Base-by-base conservation (phyloP, 2,797 vertebrate genomes). In the Apogon talboti region DNA sequence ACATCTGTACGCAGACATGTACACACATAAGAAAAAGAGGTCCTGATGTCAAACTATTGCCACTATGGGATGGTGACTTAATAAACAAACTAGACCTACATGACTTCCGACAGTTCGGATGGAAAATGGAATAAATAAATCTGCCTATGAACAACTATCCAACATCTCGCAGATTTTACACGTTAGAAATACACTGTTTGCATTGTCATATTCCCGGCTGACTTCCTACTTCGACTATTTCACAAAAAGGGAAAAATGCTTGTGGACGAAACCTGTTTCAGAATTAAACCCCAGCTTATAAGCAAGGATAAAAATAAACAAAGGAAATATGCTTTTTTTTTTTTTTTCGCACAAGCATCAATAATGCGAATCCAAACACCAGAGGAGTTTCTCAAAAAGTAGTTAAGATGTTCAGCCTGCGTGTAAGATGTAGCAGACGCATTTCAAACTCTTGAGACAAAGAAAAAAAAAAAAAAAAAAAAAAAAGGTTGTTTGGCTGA, bases 51-150 rank as follows among this genome's bases (percentile, higher is more conserved):
- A 81, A 75, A 60, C 79, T 86, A 54, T 21, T 66, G 51, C 73
- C 82, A 81, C 78, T 54, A 82, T 62, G 62, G 67, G 68, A 81
- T 8, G 24, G 38, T 48, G 62, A 60, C 42, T 67, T 37, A 15
- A 55, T 49, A 47, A 72, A 67, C 18, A 44, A 70, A 75, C 56
- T 73, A 66, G 15, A 47, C 35, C 43, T 64, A 81, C 47, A 76
- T 56, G 50, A 62, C 16, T 71, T 74, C 61, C 4, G 65, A 83
- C 48, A 66, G 49, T 66, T 62, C 62, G 69, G 66, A 75, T 71
- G 70, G 75, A 76, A 54, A 66, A 80, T 52, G 35, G 56, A 87
- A 90, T 85, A 77, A 90, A 90, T 87, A 76, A 63, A 82, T 79
- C 38, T 81, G 35, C 74, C 28, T 51, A 61, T 61, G 15, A 63